Percentiles rank a stretch among this genome's conserved stretches.
Conservation (phyloP, 2,113 vertebrate species). For the Lampris megalopsis region DNA sequence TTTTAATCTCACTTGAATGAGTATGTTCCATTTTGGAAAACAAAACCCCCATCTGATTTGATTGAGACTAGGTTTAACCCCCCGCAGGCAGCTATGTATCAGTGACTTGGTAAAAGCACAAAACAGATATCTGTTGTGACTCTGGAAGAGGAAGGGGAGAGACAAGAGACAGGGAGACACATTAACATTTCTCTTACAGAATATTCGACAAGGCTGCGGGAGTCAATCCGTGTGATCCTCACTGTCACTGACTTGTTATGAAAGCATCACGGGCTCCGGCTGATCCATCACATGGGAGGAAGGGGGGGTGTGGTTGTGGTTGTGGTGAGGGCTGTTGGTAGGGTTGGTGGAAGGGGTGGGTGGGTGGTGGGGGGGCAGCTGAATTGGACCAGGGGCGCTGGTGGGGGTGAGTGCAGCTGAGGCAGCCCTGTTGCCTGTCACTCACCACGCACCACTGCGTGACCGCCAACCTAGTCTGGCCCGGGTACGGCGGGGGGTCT, state of each 20-base stretch:
- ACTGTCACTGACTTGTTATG: constrained; percentile 77
- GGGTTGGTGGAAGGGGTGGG: constrained; percentile 35
- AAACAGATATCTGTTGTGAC: constrained; percentile 18
- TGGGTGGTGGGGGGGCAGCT: constrained; percentile 50
- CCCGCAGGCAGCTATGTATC: constrained; percentile 41
- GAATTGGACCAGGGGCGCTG: constrained; percentile 41
- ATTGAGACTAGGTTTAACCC: constrained; percentile 50
- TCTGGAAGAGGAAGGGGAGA: constrained; percentile 64
- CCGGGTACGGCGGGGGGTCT: constrained; percentile 72
- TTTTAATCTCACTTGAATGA: constrained; percentile 27
- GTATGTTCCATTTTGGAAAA: constrained; percentile 34
- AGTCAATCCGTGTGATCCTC: constrained; percentile 72
- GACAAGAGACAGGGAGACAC: constrained; percentile 60
- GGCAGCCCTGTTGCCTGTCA: constrained; percentile 72
- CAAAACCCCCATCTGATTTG: constrained; percentile 11
- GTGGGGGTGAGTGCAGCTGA: constrained; percentile 43
- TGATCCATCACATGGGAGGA: constrained; percentile 69
- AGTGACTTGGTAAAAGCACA: neutral
- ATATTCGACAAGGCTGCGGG: constrained; percentile 66
- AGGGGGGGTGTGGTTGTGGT: constrained; percentile 41
- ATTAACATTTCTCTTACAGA: constrained; percentile 73
- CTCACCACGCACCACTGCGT: constrained; percentile 74
- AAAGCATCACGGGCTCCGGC: constrained; percentile 64
- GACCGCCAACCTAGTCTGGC: constrained; percentile 75
- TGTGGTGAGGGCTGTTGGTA: constrained; percentile 48